Conservation (phyloP, 2,888 invertebrate genomes). For the Julus scandinavius region DNA sequence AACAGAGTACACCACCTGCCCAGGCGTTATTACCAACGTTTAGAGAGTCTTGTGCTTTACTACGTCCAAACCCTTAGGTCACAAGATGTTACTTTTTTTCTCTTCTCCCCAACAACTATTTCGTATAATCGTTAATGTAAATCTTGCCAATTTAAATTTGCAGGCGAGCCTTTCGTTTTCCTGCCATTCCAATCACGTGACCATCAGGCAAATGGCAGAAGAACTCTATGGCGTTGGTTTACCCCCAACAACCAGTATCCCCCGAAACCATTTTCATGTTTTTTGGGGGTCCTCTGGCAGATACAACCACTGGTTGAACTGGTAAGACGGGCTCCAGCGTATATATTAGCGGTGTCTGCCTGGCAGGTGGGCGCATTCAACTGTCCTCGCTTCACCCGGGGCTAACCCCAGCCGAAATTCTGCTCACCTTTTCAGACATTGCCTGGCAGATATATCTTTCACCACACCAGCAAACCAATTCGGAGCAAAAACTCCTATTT, state of each 20-base stretch:
- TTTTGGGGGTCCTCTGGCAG: neutral
- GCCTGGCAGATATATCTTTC: neutral
- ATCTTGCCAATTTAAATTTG: neutral
- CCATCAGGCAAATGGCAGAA: neutral
- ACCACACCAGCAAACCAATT: neutral
- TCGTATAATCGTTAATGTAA: neutral
- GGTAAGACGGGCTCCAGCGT: neutral
- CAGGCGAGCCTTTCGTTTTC: neutral
- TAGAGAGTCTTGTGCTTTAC: neutral
- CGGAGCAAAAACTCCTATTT: neutral
- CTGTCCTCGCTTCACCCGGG: neutral
- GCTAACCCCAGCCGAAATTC: constrained; percentile 4
- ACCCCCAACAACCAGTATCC: neutral
- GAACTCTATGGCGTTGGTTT: neutral
- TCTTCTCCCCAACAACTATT: neutral
- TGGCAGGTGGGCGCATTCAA: constrained; percentile 13
- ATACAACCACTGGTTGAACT: neutral
- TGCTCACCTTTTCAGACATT: neutral
- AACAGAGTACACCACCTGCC: neutral
- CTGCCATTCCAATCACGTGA: neutral
- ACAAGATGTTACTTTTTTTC: neutral
- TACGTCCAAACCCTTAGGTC: neutral
- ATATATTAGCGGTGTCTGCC: neutral
- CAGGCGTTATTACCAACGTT: neutral
- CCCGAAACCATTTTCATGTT: neutral